phyloP scores from a whole-genome alignment of 2,888 invertebrate species.

The Sminthurinus aureus region DNA sequence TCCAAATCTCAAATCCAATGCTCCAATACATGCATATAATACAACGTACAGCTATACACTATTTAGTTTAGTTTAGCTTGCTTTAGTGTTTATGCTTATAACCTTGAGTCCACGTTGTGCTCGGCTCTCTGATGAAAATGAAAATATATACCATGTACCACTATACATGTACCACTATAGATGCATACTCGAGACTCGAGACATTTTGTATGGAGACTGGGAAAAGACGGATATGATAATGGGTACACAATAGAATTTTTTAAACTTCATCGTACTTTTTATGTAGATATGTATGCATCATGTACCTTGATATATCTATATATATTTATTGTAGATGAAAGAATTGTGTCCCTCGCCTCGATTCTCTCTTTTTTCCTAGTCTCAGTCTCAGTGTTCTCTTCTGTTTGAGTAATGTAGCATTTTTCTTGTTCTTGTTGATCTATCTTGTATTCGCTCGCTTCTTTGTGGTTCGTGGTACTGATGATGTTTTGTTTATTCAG shows the following conservation, averaged over 20 bases:
- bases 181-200: background rate
- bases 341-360: conserved; percentile 19
- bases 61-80: no score
- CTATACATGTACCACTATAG: background rate
- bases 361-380: background rate
- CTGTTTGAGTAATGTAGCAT: background rate
- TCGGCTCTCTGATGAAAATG: background rate
- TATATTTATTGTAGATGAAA: background rate
- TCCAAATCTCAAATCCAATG: conserved; percentile 27
- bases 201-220: background rate
- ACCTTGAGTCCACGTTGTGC: conserved; percentile 24
- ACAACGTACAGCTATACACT: no score
- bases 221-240: background rate
- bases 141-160: background rate
- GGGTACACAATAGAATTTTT: no score
- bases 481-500: conserved; percentile 35
- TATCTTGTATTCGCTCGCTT: conserved; percentile 16
- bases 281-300: no score
- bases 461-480: conserved; percentile 27
- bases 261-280: no score
- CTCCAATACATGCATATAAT: conserved; percentile 13
- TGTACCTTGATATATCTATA: no score
- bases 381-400: no score
- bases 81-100: conserved; percentile 11
- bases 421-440: conserved; percentile 13